A percentile compares a stretch with the other conserved stretches of the same genome.
Conservation (phyloP, 1,140 invertebrate species). For the Augochlora pura region DNA sequence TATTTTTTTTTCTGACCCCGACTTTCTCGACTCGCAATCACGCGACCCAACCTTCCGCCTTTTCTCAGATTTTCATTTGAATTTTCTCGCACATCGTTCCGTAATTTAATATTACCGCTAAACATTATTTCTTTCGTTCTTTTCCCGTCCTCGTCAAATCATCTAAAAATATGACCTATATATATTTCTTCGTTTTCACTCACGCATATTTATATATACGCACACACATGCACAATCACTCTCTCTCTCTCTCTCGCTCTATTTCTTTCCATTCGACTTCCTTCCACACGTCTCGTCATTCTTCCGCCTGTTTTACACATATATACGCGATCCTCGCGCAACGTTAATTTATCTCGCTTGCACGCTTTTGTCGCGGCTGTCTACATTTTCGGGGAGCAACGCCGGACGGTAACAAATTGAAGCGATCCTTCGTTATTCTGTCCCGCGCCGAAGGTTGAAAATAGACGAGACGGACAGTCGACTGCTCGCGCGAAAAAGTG, state of each 20-base stretch:
- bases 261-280: background rate
- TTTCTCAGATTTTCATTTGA: background rate
- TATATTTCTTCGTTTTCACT: constrained; percentile 48
- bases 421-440: constrained; percentile 9
- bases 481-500: background rate
- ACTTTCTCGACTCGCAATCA: constrained; percentile 25
- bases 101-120: constrained; percentile 35
- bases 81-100: background rate
- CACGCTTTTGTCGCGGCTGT: constrained; percentile 24
- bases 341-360: constrained; percentile 30
- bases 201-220: background rate
- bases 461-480: background rate
- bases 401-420: constrained; percentile 60
- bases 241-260: constrained; percentile 13
- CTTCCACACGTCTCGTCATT: background rate
- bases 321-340: background rate
- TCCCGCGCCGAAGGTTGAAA: background rate
- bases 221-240: too few species aligned
- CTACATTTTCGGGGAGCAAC: constrained; percentile 40
- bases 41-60: background rate
- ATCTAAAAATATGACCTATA: constrained; percentile 72
- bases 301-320: background rate
- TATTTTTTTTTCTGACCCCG: too few species aligned
- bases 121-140: constrained; percentile 55
- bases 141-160: constrained; percentile 63